Evolutionary conservation across 2,113 vertebrate genomes (phyloP).

Genomic region (Heliornis fulica): DNA sequence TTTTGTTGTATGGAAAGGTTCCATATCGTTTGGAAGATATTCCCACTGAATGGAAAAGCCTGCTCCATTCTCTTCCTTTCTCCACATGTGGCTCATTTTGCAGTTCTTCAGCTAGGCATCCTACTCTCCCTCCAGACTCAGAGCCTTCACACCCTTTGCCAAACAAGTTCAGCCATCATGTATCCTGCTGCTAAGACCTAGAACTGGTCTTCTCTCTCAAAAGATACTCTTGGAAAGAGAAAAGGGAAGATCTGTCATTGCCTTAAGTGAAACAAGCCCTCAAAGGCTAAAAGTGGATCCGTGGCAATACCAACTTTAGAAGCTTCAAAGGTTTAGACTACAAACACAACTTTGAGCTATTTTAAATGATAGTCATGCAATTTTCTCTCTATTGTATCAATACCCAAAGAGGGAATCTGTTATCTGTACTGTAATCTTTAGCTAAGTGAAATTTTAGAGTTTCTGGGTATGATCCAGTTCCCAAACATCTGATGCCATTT

Average conservation of each 20-base stretch:
- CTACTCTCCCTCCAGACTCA: neutral
- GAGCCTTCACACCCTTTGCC: neutral
- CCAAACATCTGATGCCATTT: neutral
- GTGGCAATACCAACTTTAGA: neutral
- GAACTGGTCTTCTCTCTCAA: neutral
- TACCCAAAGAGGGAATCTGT: neutral
- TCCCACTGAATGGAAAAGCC: neutral
- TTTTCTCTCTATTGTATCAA: neutral
- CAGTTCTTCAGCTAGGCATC: neutral
- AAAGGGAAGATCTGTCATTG: neutral
- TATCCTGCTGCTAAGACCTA: neutral
- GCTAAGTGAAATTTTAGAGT: neutral
- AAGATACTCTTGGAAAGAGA: neutral
- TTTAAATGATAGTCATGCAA: neutral
- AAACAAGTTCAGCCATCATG: neutral
- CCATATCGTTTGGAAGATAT: neutral
- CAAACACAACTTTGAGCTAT: neutral
- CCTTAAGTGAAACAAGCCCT: neutral
- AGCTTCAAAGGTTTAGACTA: neutral
- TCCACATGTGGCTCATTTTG: neutral
- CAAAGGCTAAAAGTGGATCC: neutral
- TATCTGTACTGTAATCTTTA: neutral
- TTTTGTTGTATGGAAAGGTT: neutral
- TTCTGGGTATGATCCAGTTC: neutral
- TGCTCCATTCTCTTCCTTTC: neutral